Conservation (phyloP, 1,140 invertebrate species). For the Agrypnia vestita region DNA sequence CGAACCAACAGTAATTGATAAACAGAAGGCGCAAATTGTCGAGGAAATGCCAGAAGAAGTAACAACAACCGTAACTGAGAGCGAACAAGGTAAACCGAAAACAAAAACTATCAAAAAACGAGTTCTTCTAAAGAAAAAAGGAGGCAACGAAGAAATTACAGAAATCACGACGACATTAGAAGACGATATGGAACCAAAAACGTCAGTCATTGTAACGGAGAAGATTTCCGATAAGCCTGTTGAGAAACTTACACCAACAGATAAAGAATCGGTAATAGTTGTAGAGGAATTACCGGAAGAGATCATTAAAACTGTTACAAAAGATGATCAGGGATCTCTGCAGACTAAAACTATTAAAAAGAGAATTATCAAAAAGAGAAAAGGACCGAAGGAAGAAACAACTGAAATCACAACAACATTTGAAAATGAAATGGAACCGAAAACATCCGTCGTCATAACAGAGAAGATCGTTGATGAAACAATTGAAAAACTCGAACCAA, state of each 20-base stretch:
- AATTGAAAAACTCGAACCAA: neutral
- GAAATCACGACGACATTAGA: slow-evolving; percentile 23
- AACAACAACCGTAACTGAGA: no score
- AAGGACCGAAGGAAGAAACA: slow-evolving; percentile 50
- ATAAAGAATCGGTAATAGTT: neutral
- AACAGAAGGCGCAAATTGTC: no score
- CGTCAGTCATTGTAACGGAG: slow-evolving; percentile 6
- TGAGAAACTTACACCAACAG: no score
- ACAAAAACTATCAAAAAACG: slow-evolving; percentile 29
- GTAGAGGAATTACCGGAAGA: slow-evolving; percentile 67
- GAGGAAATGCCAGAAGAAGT: no score
- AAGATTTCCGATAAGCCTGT: neutral
- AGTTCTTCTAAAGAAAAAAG: slow-evolving; percentile 21
- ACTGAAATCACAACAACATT: slow-evolving; percentile 63
- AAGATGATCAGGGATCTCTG: neutral
- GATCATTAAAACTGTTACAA: slow-evolving; percentile 14
- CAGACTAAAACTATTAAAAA: slow-evolving; percentile 53
- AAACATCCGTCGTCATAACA: slow-evolving; percentile 57
- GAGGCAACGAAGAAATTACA: slow-evolving; percentile 5
- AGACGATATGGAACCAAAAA: neutral
- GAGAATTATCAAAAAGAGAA: slow-evolving; percentile 54
- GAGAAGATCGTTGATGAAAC: slow-evolving; percentile 7
- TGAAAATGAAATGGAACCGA: slow-evolving; percentile 57
- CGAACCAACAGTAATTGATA: no score
- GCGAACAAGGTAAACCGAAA: no score